These are phyloP conservation scores for Trichogramma dendrolimi DNA, from an alignment of 2,888 invertebrate genomes.

Conservation along the genomic window DNA sequence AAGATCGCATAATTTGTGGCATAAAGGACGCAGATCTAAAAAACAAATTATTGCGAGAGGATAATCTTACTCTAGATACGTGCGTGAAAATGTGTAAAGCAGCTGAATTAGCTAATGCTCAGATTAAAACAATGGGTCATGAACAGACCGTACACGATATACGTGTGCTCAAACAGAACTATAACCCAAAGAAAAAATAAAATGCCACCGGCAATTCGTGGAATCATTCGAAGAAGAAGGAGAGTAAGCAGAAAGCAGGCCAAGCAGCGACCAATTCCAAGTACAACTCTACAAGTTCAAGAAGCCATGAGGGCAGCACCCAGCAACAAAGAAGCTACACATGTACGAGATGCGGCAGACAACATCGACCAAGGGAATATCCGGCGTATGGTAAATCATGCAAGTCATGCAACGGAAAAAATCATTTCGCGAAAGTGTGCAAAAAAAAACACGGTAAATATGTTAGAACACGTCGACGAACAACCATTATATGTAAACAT, in stretches of 20 bases:
- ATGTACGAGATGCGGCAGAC: slow-evolving; percentile 25
- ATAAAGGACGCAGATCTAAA: slow-evolving; percentile 28
- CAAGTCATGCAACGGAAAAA: slow-evolving; percentile 18
- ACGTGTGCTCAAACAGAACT: too few species aligned
- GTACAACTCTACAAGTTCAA: background rate
- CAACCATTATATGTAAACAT: background rate
- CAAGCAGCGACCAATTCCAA: background rate
- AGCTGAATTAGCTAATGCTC: too few species aligned
- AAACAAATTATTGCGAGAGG: slow-evolving; percentile 31
- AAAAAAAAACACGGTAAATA: slow-evolving; percentile 8
- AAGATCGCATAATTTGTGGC: slow-evolving; percentile 33
- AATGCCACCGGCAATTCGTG: background rate
- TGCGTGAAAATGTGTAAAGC: slow-evolving; percentile 30
- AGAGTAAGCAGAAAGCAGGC: too few species aligned
- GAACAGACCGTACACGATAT: background rate
- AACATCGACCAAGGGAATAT: slow-evolving; percentile 18
- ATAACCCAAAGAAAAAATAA: background rate
- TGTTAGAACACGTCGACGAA: background rate
- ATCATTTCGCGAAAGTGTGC: slow-evolving; percentile 27
- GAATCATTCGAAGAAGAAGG: too few species aligned
- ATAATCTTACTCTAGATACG: slow-evolving; percentile 25
- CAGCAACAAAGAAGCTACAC: slow-evolving; percentile 6
- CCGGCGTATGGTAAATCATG: slow-evolving; percentile 27
- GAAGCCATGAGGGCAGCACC: background rate
- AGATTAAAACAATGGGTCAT: slow-evolving; percentile 17